These are phyloP conservation scores for Galerucella calmariensis DNA, from an alignment of 2,888 invertebrate species.

Conservation along the genomic window DNA sequence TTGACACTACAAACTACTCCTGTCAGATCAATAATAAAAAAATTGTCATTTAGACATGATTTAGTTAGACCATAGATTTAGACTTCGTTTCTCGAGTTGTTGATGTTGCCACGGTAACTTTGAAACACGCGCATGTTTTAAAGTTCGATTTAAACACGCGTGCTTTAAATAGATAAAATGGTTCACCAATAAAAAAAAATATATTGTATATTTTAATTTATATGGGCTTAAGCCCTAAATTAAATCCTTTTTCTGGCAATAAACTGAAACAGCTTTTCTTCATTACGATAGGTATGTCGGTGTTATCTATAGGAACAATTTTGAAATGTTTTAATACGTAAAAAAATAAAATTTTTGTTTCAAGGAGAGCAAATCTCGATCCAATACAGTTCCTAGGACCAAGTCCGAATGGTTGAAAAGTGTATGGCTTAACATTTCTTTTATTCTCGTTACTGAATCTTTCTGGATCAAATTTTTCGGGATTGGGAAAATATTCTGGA, in stretches of 20 bases:
- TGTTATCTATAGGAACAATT: conserved; percentile 55
- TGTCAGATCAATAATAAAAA: no score
- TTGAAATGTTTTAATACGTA: conserved; percentile 56
- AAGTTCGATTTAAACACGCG: no score
- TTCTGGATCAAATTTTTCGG: conserved; percentile 67
- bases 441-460: conserved; percentile 57
- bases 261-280: conserved; percentile 46
- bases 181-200: no score
- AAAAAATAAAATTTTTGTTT: conserved; percentile 56
- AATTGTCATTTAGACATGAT: no score
- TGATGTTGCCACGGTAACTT: no score
- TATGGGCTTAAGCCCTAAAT: conserved; percentile 51
- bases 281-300: conserved; percentile 53
- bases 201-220: background rate
- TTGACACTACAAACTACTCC: no score
- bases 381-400: conserved; percentile 70
- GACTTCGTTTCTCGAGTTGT: no score
- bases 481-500: conserved; percentile 63
- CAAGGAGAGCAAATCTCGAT: conserved; percentile 59
- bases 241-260: conserved; percentile 51
- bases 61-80: no score
- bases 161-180: no score
- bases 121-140: no score
- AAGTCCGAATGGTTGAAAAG: conserved; percentile 68
- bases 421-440: conserved; percentile 64